A percentile compares a stretch with the other conserved stretches of the same genome.
These are phyloP conservation scores for Epinotia bilunana DNA, from an alignment of 2,888 invertebrate genomes.

Conservation along the genomic window DNA sequence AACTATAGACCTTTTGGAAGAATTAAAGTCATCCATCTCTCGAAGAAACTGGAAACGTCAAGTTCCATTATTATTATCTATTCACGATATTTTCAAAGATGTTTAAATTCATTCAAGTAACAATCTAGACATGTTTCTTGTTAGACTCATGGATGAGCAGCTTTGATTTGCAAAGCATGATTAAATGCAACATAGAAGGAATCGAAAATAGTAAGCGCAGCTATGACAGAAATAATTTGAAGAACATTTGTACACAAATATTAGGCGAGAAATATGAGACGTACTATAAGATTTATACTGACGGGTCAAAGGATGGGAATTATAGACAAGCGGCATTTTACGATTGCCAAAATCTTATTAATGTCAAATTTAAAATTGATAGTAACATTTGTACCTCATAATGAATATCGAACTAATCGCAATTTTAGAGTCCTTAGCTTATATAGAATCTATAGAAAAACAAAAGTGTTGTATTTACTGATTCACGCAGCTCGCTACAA, in stretches of 20 bases:
- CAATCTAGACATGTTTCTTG: neutral
- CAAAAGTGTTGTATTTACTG: neutral
- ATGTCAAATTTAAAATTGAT: no score
- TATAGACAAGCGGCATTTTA: constrained; percentile 1
- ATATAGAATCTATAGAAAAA: neutral
- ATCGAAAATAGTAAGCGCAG: no score
- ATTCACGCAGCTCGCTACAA: neutral
- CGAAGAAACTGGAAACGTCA: neutral
- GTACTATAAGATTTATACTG: no score
- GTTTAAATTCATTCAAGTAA: neutral
- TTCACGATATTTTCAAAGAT: neutral
- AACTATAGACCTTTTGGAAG: neutral
- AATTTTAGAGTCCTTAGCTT: neutral
- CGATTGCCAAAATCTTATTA: neutral
- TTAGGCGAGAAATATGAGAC: no score
- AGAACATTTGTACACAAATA: no score
- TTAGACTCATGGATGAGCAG: no score
- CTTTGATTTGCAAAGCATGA: no score
- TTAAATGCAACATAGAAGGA: no score
- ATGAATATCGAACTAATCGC: no score
- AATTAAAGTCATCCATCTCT: no score
- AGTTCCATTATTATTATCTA: neutral
- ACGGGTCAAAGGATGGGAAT: neutral
- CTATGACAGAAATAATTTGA: no score
- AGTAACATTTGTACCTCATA: no score